Evolutionary conservation across 2,797 vertebrate species (phyloP).

Genomic region (Coreius guichenoti): DNA sequence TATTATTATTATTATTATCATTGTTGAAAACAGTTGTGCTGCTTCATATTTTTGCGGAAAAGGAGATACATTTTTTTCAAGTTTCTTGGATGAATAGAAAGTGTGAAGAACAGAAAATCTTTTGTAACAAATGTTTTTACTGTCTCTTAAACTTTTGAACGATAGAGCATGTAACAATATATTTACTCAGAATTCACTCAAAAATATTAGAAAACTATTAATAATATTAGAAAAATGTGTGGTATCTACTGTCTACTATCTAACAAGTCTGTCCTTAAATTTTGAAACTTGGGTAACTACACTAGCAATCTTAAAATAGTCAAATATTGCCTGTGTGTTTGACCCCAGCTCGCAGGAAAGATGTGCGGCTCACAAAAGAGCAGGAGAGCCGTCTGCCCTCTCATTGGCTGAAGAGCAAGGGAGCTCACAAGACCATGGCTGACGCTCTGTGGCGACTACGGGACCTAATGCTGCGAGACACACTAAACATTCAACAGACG

Average conservation of each 20-base stretch:
- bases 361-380: slow-evolving; percentile 94
- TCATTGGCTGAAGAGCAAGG: slow-evolving; percentile 98
- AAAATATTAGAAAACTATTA: not conserved
- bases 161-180: not conserved
- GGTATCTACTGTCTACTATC: not conserved
- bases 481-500: slow-evolving; percentile 92
- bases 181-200: not conserved
- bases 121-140: not conserved
- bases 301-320: too few relatives aligned
- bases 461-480: slow-evolving; percentile 97
- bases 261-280: not conserved
- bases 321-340: slow-evolving; percentile 3
- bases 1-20: too few relatives aligned
- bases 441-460: slow-evolving; percentile 97
- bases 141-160: not conserved
- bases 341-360: slow-evolving; percentile 88
- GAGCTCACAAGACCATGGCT: slow-evolving; percentile 97
- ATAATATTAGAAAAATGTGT: not conserved
- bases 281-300: too few relatives aligned
- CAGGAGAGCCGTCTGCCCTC: slow-evolving; percentile 96
- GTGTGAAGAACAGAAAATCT: not conserved
- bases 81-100: not conserved
- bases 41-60: not conserved
- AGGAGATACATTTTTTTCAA: not conserved
- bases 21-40: not conserved